Conservation (phyloP, 2,888 invertebrate species). For the Xestoiulus laeticollis region DNA sequence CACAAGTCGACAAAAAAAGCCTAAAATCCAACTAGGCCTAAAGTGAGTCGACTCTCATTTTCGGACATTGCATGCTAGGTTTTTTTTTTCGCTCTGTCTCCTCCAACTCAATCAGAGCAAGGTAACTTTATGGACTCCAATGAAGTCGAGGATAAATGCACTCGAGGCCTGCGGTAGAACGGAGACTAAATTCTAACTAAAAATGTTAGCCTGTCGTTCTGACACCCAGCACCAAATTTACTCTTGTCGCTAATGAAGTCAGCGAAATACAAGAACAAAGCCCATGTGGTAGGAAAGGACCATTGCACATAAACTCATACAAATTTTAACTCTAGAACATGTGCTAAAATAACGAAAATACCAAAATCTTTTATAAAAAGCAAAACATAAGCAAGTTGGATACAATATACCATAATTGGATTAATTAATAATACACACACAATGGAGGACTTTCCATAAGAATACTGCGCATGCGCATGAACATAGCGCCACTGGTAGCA, state of each 20-base stretch:
- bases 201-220: constrained; percentile 10
- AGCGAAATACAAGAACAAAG: neutral
- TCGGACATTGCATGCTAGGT: constrained; percentile 35
- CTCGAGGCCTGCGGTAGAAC: neutral
- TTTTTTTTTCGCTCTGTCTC: constrained; percentile 47
- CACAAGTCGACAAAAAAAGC: neutral
- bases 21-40: constrained; percentile 28
- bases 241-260: constrained; percentile 18
- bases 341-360: no score
- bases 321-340: no score
- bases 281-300: neutral
- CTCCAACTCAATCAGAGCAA: constrained; percentile 48
- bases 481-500: no score
- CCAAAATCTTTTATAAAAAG: no score
- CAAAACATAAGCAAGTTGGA: no score
- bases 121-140: constrained; percentile 48
- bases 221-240: neutral
- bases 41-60: constrained; percentile 29
- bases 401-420: no score
- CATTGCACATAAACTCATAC: neutral
- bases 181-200: neutral
- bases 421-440: no score
- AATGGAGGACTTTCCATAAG: no score
- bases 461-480: no score
- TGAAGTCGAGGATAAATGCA: constrained; percentile 48